Base-by-base conservation (phyloP, 2,888 invertebrate species). In the Melipona beecheii region DNA sequence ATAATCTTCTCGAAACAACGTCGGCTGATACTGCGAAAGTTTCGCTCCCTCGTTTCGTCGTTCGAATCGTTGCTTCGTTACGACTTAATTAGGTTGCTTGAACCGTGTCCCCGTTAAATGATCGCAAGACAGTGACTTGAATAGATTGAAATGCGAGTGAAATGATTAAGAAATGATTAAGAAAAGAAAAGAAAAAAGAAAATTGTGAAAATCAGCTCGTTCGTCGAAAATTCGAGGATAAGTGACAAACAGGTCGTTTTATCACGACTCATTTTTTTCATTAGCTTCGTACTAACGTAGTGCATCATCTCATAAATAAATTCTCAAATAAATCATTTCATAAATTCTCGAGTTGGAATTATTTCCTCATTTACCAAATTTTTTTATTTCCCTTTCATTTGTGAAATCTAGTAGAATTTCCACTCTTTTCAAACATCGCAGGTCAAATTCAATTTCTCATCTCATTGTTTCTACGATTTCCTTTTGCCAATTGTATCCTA, bases 111-210 rank as follows among this genome's bases (percentile, higher is more conserved):
- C 15, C 19, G 21, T 50, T 56, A 66, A 78, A 71, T 64, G 78
- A 79, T 89, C 72, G 88, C 81, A 83, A 85, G 84, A 24, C 86
- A 85, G 90, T 88, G 74, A 75, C 82, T 79, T 75, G 75, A 86
- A 81, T 82, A 58, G 56, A 56, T 56, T 56, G n/a, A n/a, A n/a
- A n/a, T n/a, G 5, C n/a, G 15, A 56, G 15, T n/a, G n/a, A 2
- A n/a, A 15, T 58, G 15, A 15, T 15, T 43, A 43, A 43, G 9
- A 9, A 6, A 36, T 9, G 3, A 4, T n/a, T n/a, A 36, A 36
- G 1, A 36, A 43, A 43, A 43, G 1, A 43, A 9, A 9, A 9
- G 2, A 9, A 43, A 58, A 9, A 43, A 58, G n/a, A n/a, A 58
- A n/a, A 15, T n/a, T n/a, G 43, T 58, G 15, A 43, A 43, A 1